Evolutionary conservation across 2,888 invertebrate genomes (phyloP).

Genomic region (Celastrina argiolus): DNA sequence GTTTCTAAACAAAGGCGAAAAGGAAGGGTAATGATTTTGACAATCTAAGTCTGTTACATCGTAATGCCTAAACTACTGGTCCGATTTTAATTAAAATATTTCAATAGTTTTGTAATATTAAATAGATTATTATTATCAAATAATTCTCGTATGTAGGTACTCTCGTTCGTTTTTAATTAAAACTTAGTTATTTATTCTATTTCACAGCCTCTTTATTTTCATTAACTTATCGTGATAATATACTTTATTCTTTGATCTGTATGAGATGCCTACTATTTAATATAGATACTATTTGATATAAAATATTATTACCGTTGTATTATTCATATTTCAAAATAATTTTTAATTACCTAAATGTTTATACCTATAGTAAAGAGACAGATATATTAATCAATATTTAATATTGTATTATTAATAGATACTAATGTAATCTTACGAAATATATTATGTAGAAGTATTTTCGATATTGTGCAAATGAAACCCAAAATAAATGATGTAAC

Average conservation of each 20-base stretch:
- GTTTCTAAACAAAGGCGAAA: too few species aligned
- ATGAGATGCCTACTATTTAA: not conserved
- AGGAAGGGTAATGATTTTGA: too few species aligned
- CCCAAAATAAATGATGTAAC: slow-evolving; percentile 54
- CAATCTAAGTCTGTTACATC: too few species aligned
- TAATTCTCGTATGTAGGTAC: too few species aligned
- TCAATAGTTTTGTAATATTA: too few species aligned
- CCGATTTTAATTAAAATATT: too few species aligned
- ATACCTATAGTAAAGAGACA: not conserved
- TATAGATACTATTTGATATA: not conserved
- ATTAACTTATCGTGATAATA: too few species aligned
- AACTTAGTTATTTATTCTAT: too few species aligned
- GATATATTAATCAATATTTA: slow-evolving; percentile 18
- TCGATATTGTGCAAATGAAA: slow-evolving; percentile 56
- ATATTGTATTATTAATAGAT: slow-evolving; percentile 25
- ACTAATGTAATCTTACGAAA: slow-evolving; percentile 33
- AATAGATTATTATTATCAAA: too few species aligned
- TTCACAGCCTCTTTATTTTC: too few species aligned
- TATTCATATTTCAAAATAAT: not conserved
- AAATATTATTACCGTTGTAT: not conserved
- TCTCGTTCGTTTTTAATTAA: too few species aligned
- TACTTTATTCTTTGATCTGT: not conserved
- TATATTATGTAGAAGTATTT: slow-evolving; percentile 49
- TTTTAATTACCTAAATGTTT: not conserved
- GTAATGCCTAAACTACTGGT: too few species aligned